These are phyloP conservation scores for Bellardia pandia DNA, from an alignment of 2,888 invertebrate species.

Conservation along the genomic window DNA sequence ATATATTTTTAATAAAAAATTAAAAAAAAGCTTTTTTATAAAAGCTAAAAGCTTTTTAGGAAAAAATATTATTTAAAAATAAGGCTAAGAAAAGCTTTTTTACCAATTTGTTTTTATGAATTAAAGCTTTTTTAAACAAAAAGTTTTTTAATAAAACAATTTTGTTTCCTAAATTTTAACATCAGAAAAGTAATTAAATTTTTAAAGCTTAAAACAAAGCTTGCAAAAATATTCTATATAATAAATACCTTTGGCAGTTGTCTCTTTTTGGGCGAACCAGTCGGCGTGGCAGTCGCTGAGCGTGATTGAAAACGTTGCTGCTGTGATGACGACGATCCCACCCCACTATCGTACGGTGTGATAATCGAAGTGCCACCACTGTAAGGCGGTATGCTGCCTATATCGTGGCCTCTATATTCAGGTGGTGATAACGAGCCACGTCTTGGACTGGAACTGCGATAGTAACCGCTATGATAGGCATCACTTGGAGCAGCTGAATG, in stretches of 20 bases:
- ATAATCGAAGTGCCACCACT: conserved; percentile 64
- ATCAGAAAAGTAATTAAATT: no score
- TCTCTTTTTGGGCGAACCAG: conserved; percentile 97
- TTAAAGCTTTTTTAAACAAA: no score
- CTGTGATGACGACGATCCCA: conserved; percentile 75
- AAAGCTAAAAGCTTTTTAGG: no score
- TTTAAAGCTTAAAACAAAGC: no score
- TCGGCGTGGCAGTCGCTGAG: conserved; percentile 96
- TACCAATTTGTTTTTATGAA: no score
- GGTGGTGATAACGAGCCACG: conserved; percentile 85
- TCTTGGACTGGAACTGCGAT: conserved; percentile 90
- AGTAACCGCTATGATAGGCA: conserved; percentile 82
- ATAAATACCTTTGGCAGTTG: conserved; percentile 94
- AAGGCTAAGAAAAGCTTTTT: no score
- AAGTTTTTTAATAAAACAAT: no score
- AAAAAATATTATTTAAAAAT: no score
- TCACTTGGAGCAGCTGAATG: conserved; percentile 92
- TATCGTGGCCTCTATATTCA: conserved; percentile 80
- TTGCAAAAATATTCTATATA: neutral
- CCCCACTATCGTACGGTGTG: conserved; percentile 63
- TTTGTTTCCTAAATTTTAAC: no score
- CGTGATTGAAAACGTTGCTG: conserved; percentile 90
- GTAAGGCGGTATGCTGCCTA: conserved; percentile 69
- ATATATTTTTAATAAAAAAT: no score
- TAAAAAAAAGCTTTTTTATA: no score